Evolutionary conservation across 2,888 invertebrate species (phyloP).

Genomic region (Acleris cristana): DNA sequence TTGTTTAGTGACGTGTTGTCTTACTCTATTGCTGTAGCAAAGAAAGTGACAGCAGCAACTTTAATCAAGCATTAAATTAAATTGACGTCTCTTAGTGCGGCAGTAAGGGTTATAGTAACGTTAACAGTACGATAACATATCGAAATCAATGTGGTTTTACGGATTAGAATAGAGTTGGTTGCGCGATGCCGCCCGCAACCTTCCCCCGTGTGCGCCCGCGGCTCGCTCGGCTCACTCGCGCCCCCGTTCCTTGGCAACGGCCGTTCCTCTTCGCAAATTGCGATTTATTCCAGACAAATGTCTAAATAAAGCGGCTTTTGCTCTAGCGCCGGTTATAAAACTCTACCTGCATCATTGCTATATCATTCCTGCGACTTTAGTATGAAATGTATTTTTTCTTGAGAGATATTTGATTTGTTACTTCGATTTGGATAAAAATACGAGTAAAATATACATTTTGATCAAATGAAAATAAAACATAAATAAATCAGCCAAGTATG

Average conservation of each 20-base stretch:
- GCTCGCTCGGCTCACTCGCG: slow-evolving; percentile 49
- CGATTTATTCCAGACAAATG: slow-evolving; percentile 79
- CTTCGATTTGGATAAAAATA: no score
- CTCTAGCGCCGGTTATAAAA: slow-evolving; percentile 40
- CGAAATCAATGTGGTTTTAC: no score
- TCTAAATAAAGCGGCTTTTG: slow-evolving; percentile 70
- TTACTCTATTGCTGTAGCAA: no score
- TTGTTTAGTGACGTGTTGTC: no score
- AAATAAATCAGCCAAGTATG: no score
- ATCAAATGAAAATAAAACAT: no score
- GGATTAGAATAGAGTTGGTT: neutral
- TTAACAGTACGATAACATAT: no score
- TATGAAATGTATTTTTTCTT: neutral
- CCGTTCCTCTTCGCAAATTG: slow-evolving; percentile 74
- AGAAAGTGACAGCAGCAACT: no score
- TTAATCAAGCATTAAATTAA: no score
- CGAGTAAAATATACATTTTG: no score
- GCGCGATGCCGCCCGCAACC: slow-evolving; percentile 16
- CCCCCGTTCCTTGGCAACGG: slow-evolving; percentile 63
- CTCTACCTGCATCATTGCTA: slow-evolving; percentile 26
- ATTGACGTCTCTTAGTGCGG: no score
- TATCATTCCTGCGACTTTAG: neutral
- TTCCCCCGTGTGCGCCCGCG: slow-evolving; percentile 40
- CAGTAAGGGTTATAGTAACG: no score
- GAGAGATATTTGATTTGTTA: neutral